Percentiles rank a stretch among this genome's conserved stretches.
phyloP scores from a whole-genome alignment of 2,888 invertebrate genomes.

The Palloptera scutellata region DNA sequence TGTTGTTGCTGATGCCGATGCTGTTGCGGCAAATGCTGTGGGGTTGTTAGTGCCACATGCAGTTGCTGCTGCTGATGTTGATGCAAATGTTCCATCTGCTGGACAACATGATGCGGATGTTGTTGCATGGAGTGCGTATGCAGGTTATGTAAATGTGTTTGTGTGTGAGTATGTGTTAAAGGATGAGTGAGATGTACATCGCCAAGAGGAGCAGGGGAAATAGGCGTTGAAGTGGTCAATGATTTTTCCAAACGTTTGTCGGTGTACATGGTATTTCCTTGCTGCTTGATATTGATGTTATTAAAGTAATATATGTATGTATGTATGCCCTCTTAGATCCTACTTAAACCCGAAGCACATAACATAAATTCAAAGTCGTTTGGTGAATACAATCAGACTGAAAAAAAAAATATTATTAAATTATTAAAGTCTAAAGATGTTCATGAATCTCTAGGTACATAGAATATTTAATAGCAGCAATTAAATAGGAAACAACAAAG shows the following conservation, averaged over 20 bases:
- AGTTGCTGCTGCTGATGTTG: constrained; percentile 41
- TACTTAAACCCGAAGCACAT: too few species aligned
- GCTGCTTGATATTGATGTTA: too few species aligned
- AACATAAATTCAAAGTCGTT: too few species aligned
- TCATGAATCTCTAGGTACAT: too few species aligned
- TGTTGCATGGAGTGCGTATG: constrained; percentile 36
- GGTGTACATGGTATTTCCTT: constrained; percentile 43
- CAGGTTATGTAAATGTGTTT: constrained; percentile 31
- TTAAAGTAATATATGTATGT: too few species aligned
- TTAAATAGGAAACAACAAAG: too few species aligned
- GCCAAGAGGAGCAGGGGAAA: constrained; percentile 30
- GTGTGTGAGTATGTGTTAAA: constrained; percentile 37
- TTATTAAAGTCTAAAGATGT: too few species aligned
- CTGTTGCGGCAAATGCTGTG: constrained; percentile 45
- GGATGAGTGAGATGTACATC: constrained; percentile 35
- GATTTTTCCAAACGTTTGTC: constrained; percentile 49
- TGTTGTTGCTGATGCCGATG: constrained; percentile 41
- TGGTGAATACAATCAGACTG: too few species aligned
- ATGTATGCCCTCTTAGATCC: too few species aligned
- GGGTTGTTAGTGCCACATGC: constrained; percentile 20
- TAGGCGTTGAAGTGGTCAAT: constrained; percentile 36
- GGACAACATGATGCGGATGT: constrained; percentile 39
- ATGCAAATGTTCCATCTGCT: constrained; percentile 40
- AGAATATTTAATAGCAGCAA: too few species aligned
- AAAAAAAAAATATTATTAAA: too few species aligned